Conservation (phyloP, 2,888 invertebrate genomes). For the Tachina fera region DNA sequence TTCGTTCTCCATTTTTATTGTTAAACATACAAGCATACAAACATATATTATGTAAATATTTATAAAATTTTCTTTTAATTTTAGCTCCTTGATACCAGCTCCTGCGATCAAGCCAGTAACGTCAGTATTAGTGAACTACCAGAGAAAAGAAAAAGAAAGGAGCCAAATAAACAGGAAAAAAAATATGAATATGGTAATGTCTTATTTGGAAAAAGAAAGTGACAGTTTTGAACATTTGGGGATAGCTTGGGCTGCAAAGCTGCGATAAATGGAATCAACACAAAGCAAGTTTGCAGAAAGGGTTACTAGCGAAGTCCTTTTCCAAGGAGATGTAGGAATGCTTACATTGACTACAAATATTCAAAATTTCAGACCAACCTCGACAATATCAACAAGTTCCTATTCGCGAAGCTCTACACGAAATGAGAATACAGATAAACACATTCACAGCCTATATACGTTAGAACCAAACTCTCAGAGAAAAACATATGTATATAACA, state of each 20-base stretch:
- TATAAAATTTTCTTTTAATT: neutral
- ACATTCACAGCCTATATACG: no score
- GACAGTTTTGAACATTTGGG: slow-evolving; percentile 18
- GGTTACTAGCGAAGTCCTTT: slow-evolving; percentile 37
- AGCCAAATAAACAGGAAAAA: neutral
- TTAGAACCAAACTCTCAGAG: no score
- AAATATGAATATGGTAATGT: neutral
- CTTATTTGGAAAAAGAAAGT: neutral
- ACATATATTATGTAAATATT: neutral
- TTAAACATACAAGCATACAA: neutral
- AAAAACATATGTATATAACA: no score
- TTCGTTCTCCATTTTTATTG: neutral
- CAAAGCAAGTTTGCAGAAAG: slow-evolving; percentile 48
- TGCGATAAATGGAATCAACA: slow-evolving; percentile 43
- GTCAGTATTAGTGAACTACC: neutral
- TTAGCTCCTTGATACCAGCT: neutral
- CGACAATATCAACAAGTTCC: no score
- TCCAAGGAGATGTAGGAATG: slow-evolving; percentile 6
- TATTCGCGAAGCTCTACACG: no score
- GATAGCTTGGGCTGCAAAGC: slow-evolving; percentile 44
- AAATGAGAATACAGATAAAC: no score
- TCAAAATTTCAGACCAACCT: no score
- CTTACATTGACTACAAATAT: no score
- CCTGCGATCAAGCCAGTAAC: neutral
- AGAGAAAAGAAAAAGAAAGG: neutral